These are phyloP conservation scores for Tetranychus piercei DNA, from an alignment of 2,888 invertebrate genomes.

Conservation along the genomic window DNA sequence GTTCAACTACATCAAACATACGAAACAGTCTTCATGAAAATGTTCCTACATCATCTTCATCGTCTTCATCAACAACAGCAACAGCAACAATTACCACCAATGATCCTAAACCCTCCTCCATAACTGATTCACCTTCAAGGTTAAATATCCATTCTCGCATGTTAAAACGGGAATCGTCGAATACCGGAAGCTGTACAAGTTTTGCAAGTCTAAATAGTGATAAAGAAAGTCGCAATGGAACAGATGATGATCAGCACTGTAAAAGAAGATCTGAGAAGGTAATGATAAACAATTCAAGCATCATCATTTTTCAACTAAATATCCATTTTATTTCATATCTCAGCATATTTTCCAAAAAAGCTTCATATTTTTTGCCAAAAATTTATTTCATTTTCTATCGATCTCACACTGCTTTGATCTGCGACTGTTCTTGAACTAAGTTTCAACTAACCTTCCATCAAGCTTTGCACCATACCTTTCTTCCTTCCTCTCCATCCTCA, in stretches of 20 bases:
- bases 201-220: constrained; percentile 32
- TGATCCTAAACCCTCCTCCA: background rate
- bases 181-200: constrained; percentile 46
- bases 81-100: too few species aligned
- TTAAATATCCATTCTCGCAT: background rate
- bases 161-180: constrained; percentile 18
- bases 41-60: background rate
- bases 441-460: background rate
- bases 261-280: constrained; percentile 10
- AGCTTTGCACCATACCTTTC: background rate
- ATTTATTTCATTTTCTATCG: background rate
- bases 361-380: background rate
- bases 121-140: constrained; percentile 1
- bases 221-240: constrained; percentile 35
- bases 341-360: background rate
- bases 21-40: background rate
- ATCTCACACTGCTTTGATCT: background rate
- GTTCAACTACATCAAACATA: background rate
- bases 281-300: background rate
- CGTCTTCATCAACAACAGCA: background rate
- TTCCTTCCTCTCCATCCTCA: background rate
- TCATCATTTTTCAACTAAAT: background rate
- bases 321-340: background rate
- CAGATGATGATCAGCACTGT: background rate
- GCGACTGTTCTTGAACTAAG: background rate